These are phyloP conservation scores for Parapristionchus giblindavisi DNA, from an alignment of 2,888 invertebrate genomes.

Conservation along the genomic window DNA sequence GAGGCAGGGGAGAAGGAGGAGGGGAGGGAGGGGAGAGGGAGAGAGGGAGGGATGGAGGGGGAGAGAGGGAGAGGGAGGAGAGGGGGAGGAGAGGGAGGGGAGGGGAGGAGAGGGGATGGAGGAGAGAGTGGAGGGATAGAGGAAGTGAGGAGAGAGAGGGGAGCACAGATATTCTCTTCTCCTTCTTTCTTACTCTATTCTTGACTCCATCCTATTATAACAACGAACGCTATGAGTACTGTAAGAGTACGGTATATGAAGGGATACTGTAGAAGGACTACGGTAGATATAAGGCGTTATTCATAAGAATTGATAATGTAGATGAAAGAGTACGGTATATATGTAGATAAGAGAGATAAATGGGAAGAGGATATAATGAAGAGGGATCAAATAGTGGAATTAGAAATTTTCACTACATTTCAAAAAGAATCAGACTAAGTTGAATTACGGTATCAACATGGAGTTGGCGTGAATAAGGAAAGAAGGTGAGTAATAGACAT, in stretches of 20 bases:
- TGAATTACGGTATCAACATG: too few relatives aligned
- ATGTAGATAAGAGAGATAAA: neutral
- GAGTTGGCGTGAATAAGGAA: neutral
- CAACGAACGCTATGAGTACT: neutral
- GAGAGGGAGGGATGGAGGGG: conserved; percentile 5
- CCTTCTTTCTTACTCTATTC: conserved; percentile 5
- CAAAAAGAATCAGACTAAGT: neutral
- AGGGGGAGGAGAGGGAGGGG: too few relatives aligned
- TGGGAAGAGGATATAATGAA: neutral
- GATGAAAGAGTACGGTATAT: conserved; percentile 6
- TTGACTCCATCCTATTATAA: conserved; percentile 9
- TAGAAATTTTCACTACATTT: neutral
- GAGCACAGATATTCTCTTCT: neutral
- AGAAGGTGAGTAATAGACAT: neutral
- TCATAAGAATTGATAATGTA: neutral
- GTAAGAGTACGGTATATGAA: neutral
- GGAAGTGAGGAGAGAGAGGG: neutral
- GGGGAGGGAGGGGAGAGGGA: neutral
- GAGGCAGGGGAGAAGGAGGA: conserved; percentile 4
- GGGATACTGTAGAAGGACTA: too few relatives aligned
- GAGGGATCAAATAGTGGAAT: neutral
- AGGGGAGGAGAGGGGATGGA: neutral
- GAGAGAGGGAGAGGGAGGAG: conserved; percentile 18
- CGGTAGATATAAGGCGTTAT: neutral
- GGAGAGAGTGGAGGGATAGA: conserved; percentile 3